phyloP scores from a whole-genome alignment of 2,888 invertebrate species.

The Papilio gigon region DNA sequence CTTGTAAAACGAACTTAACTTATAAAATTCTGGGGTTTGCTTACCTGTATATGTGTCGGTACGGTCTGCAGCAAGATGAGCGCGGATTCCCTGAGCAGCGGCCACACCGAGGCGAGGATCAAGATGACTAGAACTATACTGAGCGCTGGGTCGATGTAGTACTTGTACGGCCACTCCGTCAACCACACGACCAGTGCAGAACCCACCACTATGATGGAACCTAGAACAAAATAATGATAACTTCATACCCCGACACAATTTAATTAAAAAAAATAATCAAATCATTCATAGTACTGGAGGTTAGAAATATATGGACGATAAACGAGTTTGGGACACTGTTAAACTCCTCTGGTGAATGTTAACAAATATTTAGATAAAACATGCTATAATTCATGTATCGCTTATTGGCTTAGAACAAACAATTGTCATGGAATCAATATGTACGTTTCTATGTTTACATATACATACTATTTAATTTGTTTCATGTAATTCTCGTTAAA shows the following conservation, averaged over 20 bases:
- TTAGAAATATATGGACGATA: no score
- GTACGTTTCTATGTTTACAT: not conserved
- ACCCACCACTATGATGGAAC: constrained; percentile 94
- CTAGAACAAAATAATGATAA: constrained; percentile 79
- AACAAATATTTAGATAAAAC: no score
- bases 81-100: constrained; percentile 95
- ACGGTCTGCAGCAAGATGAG: constrained; percentile 98
- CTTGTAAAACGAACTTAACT: no score
- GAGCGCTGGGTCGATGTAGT: constrained; percentile 97
- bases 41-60: constrained; percentile 95
- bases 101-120: constrained; percentile 95
- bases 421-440: not conserved
- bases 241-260: not conserved
- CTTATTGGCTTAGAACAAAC: not conserved
- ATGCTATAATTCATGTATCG: not conserved
- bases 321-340: no score
- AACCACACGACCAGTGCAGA: constrained; percentile 91
- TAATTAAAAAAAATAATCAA: no score
- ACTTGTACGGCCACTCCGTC: constrained; percentile 90
- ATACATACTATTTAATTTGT: not conserved
- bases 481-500: not conserved
- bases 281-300: no score
- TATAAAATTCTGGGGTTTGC: constrained; percentile 39
- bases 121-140: constrained; percentile 94
- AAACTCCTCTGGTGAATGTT: no score